Evolutionary conservation across 2,888 invertebrate species (phyloP), one percentile per base, ranked within the genome.

Genomic region (Branchellion lobata): DNA sequence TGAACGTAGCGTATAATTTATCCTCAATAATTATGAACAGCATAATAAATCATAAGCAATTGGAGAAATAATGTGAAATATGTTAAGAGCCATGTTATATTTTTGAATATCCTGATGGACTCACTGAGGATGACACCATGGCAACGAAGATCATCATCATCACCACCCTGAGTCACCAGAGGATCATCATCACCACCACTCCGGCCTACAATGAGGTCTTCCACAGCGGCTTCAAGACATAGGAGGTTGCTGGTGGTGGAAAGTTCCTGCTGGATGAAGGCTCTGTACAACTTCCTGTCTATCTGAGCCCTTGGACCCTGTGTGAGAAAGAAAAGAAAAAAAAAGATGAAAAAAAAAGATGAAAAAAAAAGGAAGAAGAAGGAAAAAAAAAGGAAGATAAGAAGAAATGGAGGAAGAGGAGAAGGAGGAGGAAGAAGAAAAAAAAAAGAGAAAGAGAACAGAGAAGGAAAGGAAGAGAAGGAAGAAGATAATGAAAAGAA

Each of bases 271-370:
- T 95, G 94, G 72, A 95, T 88, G 83, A 93, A 90, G 81, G 89
- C 87, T 85, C 93, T 94, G 87, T 94, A 95, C 18, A 95, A 88
- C 75, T 89, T 87, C 24, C 95, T 89, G 87, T 95, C 95, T 81
- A 95, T 94, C 89, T 95, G 94, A 8, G 95, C 94, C 81, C 95
- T 88, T 5, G 92, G 91, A 5, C 95, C 95, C 88, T 88, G 80
- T 18, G 40, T n/a, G 31, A 1, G 24, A 33, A n/a, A 27, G 68
- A 69, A 11, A 21, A 29, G 14, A 24, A 21, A 78, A 27, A 21
- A 11, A 18, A 76, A 57, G 33, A 5, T 29, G n/a, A n/a, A 21
- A 29, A 34, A 2, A n/a, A 68, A n/a, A 76, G 31, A 76, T 57
- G 29, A 57, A 31, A 24, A 40, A 11, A 31, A 33, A 31, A 29